Conservation (phyloP, 1,140 invertebrate species). For the Drosophila seguyi region DNA sequence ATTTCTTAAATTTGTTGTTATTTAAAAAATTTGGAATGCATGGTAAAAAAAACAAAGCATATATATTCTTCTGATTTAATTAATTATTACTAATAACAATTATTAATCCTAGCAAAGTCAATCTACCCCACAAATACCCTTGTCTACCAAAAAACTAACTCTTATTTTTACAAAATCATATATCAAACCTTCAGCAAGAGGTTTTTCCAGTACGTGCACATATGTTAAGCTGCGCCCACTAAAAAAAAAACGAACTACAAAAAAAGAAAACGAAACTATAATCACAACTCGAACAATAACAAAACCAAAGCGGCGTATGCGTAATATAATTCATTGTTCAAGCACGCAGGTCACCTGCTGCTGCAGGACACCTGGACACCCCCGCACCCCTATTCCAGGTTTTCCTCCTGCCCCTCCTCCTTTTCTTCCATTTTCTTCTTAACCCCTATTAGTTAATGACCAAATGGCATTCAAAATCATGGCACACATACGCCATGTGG, state of each 20-base stretch:
- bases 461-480: constrained; percentile 70
- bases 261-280: constrained; percentile 5
- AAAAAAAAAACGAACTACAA: constrained; percentile 6
- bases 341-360: constrained; percentile 51
- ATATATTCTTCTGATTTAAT: too few relatives aligned
- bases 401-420: background rate
- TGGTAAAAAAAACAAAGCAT: too few relatives aligned
- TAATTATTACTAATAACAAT: too few relatives aligned
- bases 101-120: background rate
- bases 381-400: background rate
- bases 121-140: background rate
- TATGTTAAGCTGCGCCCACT: constrained; percentile 57
- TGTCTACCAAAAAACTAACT: constrained; percentile 24
- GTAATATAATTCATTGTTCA: constrained; percentile 63
- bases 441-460: constrained; percentile 59
- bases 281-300: constrained; percentile 28
- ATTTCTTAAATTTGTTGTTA: too few relatives aligned
- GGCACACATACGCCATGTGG: constrained; percentile 64
- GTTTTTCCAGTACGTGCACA: constrained; percentile 47
- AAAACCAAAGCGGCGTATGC: constrained; percentile 53
- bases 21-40: too few relatives aligned
- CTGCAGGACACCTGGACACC: constrained; percentile 23
- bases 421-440: background rate
- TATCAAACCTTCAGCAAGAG: constrained; percentile 42
- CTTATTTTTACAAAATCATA: constrained; percentile 57